Evolutionary conservation across 2,113 vertebrate species (phyloP), one percentile per base, ranked within the genome.

Genomic region (Bostrychus sinensis): DNA sequence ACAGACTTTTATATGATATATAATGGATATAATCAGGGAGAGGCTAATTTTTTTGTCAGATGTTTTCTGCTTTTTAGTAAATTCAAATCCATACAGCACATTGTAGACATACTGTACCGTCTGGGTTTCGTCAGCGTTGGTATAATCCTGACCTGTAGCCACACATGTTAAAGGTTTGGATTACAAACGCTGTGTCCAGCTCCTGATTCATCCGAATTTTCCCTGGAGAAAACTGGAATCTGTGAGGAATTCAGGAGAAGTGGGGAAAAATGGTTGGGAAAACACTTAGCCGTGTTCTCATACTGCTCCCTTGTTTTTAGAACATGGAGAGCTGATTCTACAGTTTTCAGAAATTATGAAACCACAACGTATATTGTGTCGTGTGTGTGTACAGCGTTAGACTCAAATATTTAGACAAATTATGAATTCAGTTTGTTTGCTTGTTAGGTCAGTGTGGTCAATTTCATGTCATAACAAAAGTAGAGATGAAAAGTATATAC

Each of bases 151-250:
- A 26, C n/a, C 34, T 36, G 30, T 1, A 61, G 28, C 38, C 68
- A 70, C 75, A 70, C 53, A 54, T 25, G 46, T 56, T 20, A 20
- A 60, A 10, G 26, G 57, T 62, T 72, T 68, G n/a, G 28, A 19
- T 42, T 67, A 48, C 51, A 76, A 80, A 78, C 17, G 54, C 43
- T 66, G 63, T 20, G 25, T 37, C 62, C 25, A 39, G 36, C 38
- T 37, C 61, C 26, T 60, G 61, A 75, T 66, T 72, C 51, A 36
- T 41, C 67, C 23, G 22, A 73, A 43, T 56, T 46, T 45, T 42
- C 61, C 41, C 37, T 2, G 41, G 71, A 69, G 53, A 70, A 66
- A 22, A 64, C 37, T 8, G 51, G 75, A 84, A 81, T 84, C 65
- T 67, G 59, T 58, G 37, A 7, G 60, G 54, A 72, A 36, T 37